Base-by-base conservation (phyloP, 2,888 invertebrate species). In the Melipona beecheii region DNA sequence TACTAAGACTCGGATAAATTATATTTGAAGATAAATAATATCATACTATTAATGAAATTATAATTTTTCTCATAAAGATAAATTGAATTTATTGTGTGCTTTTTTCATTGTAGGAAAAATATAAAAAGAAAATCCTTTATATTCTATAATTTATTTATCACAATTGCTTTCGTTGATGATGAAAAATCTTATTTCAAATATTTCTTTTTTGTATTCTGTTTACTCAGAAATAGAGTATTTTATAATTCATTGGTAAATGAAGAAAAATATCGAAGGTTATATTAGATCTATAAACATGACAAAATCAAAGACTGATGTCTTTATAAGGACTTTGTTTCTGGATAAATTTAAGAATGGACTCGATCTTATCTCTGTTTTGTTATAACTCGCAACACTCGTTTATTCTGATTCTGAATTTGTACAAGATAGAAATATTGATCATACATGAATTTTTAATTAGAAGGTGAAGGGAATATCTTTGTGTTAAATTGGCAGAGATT, bases 251-350 rank as follows among this genome's bases (percentile, higher is more conserved):
- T 52, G 64, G 21, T 70, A 77, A 74, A 70, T 52, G 4, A n/a
- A 58, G 19, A 52, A 68, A 50, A 68, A 6, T 75, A 13, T n/a
- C 36, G 27, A 80, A 54, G 24, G 50, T 62, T 56, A 65, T 36
- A 64, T 60, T 78, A 72, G 73, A 72, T 74, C 64, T 79, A 68
- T 65, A 60, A 84, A 65, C 71, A 78, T 84, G 84, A 83, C 81
- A 68, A 81, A 86, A 78, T 78, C 75, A 65, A 90, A 90, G 88
- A 89, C 88, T 90, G 89, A 90, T 17, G 87, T 90, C 90, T 89
- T 89, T 78, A 52, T 74, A 77, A 72, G 70, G 75, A 75, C 70
- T 77, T 64, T 86, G 72, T 74, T 81, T 81, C 78, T 70, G 77
- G 71, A 84, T 74, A 71, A 75, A 50, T 77, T 80, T 69, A 54